Base-by-base conservation (phyloP, 2,113 vertebrate genomes). In the Xyliphius kryptos region DNA sequence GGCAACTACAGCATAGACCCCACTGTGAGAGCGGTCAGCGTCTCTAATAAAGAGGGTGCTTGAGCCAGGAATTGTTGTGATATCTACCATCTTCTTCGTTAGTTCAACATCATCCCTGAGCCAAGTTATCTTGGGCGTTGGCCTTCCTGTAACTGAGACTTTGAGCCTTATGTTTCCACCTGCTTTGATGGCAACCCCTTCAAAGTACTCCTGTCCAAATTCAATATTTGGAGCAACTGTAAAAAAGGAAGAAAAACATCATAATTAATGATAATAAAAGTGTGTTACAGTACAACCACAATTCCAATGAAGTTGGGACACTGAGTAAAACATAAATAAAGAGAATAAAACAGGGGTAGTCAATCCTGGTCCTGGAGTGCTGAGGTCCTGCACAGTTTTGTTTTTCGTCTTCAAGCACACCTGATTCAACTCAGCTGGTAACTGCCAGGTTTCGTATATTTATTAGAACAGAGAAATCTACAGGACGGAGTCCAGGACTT, bases 201-300 rank as follows among this genome's bases (percentile, higher is more conserved):
- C 94, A 22, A 97, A 97, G 76, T 97, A 93, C 62, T 98, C 93
- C 13, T 90, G 83, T 6, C 93, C 91, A 87, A 99, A 97, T 77
- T 98, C 93, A 79, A 99, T 91, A 46, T 82, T 90, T 78, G 96
- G 96, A 83, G 85, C 1, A 81, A 94, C 96, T 98, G 16, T 22
- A 83, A 84, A 74, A 40, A 15, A n/a, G n/a, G 26, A n/a, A 44
- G 38, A n/a, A 40, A 16, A 3, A 19, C 22, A 5, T 15, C 15
- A n/a, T n/a, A n/a, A n/a, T n/a, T n/a, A n/a, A n/a, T n/a, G n/a
- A n/a, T n/a, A n/a, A n/a, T n/a, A n/a, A n/a, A n/a, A n/a, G n/a
- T n/a, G n/a, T n/a, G n/a, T n/a, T n/a, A n/a, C n/a, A n/a, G n/a
- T n/a, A n/a, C n/a, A n/a, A n/a, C n/a, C n/a, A n/a, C n/a, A n/a